Conservation (phyloP, 1,140 invertebrate species). For the Nixonia krombeini region DNA sequence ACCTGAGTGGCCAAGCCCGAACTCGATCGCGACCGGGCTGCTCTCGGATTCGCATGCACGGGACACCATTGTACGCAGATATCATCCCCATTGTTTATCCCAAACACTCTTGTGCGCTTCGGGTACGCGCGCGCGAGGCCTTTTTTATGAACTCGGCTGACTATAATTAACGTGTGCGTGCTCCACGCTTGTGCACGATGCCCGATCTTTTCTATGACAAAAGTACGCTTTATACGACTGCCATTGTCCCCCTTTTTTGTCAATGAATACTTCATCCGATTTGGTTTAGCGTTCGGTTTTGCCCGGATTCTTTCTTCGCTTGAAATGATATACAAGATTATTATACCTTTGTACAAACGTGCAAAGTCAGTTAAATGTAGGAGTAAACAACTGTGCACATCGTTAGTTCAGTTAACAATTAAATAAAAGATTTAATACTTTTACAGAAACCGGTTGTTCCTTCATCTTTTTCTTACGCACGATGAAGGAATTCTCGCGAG, state of each 20-base stretch:
- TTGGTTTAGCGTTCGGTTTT: no score
- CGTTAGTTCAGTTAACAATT: no score
- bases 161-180: constrained; percentile 41
- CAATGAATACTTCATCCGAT: no score
- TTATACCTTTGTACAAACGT: no score
- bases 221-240: constrained; percentile 18
- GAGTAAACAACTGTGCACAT: no score
- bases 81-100: constrained; percentile 44
- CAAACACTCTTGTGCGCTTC: constrained; percentile 11
- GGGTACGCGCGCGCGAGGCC: constrained; percentile 13
- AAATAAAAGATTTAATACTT: no score
- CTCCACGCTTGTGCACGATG: background rate
- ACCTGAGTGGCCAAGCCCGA: constrained; percentile 15
- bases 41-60: constrained; percentile 21
- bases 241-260: background rate
- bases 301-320: no score
- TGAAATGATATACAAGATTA: no score
- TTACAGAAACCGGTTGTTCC: no score
- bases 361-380: no score
- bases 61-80: constrained; percentile 33
- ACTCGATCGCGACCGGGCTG: constrained; percentile 28
- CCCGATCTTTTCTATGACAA: constrained; percentile 26
- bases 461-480: no score
- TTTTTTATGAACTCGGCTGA: constrained; percentile 30
- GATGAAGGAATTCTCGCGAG: no score